Conservation (phyloP, 2,888 invertebrate genomes). For the Drosophila mimica region DNA sequence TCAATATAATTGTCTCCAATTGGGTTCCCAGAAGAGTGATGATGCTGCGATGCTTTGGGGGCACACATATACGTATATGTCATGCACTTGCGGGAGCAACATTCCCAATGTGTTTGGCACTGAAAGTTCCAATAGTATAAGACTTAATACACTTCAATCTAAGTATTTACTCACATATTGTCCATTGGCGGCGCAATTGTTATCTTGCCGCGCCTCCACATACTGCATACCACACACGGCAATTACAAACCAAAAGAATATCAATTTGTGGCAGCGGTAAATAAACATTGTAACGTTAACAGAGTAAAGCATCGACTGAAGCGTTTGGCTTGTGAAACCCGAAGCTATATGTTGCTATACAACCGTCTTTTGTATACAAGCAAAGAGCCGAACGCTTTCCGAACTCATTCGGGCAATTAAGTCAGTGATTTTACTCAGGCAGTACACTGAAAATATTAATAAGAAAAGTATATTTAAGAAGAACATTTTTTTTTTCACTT, state of each 20-base stretch:
- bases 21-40: background rate
- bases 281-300: conserved; percentile 55
- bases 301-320: conserved; percentile 61
- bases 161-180: conserved; percentile 71
- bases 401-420: conserved; percentile 14
- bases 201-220: conserved; percentile 27
- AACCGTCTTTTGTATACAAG: conserved; percentile 3
- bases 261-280: conserved; percentile 22
- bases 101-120: conserved; percentile 83
- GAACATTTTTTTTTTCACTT: rapidly evolving
- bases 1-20: background rate
- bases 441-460: conserved; percentile 23
- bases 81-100: conserved; percentile 82
- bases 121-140: conserved; percentile 31
- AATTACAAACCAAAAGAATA: conserved; percentile 43
- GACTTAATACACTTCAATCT: background rate
- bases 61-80: conserved; percentile 75
- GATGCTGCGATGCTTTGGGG: conserved; percentile 36
- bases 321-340: conserved; percentile 18
- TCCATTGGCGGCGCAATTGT: conserved; percentile 60
- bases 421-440: conserved; percentile 6
- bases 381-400: conserved; percentile 14
- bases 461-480: background rate
- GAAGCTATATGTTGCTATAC: conserved; percentile 33
- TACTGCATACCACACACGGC: conserved; percentile 6